Evolutionary conservation across 2,888 invertebrate genomes (phyloP), one percentile per base, ranked within the genome.

Genomic region (Acronicta psi): DNA sequence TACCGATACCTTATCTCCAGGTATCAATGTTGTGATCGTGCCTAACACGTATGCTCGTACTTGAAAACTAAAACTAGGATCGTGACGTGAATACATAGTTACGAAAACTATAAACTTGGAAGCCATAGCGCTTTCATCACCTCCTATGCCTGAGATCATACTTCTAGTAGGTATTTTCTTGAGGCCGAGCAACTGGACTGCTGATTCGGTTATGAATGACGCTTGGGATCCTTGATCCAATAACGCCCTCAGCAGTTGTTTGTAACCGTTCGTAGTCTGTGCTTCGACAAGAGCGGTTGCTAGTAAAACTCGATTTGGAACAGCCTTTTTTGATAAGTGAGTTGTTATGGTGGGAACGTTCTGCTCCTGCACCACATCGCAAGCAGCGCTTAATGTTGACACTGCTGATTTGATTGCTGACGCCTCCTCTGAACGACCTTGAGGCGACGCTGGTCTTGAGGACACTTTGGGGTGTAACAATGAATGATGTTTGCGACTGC

Each of bases 211-310:
- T 25, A 42, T 42, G 10, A 42, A 42, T 1, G 58, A 58, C 2
- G 29, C 46, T 20, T 58, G 58, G 0, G 58, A 51, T 1, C 57
- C 57, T 16, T 57, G 57, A 36, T 57, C 57, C 13, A 57, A n/a
- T 6, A 57, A 9, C 2, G 46, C 52, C 23, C 47, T 36, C 14
- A 59, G 18, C 6, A 38, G 9, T 29, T 29, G 25, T 10, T 9
- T 31, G 31, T 10, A 13, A 18, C 58, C 47, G 13, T n/a, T 52
- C 20, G 14, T 31, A 0, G 47, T 20, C 46, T 59, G 18, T 13
- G 31, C 44, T 18, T 50, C 14, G 11, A 57, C 25, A 14, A 57
- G 18, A 14, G 56, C 56, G 11, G 56, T 56, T 5, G 56, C 50
- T 14, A 50, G 13, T 17, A 47, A 29, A 42, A 46, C 45, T 8